Base-by-base conservation (phyloP, 2,113 vertebrate species). In the Taxidea taxus region DNA sequence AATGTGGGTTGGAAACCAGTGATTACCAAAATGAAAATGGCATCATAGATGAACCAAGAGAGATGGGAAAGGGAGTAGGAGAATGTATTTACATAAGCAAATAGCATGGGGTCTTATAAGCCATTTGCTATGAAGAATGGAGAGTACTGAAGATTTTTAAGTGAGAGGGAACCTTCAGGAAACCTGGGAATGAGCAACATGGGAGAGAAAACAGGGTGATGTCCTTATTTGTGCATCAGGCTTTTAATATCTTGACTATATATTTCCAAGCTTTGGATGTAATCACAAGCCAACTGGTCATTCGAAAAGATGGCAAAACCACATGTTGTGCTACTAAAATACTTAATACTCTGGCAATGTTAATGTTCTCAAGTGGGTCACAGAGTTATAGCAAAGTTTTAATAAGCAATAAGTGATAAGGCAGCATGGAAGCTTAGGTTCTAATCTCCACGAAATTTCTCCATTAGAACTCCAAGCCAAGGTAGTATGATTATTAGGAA, bases 41-140 rank as follows among this genome's bases (percentile, higher is more conserved):
- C 3, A 6, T 10, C 74, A 16, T 1, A 77, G 37, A 49, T 68
- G 56, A 51, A 31, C 56, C 1, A 70, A 47, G 29, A 25, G 27
- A 80, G 10, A 39, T 20, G 1, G 3, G 11, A 51, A 4, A 85
- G 8, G 29, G 68, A 68, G 6, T 9, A 15, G 44, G 64, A 58
- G n/a, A 66, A 58, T 4, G 3, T 21, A 7, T 44, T 34, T 82
- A 29, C 37, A 68, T 0, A 58, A 42, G 23, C 42, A 70, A 18
- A 18, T 18, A 56, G 11, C 3, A 7, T 3, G 20, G 37, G 56
- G 20, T 51, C 54, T 56, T 29, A 1, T 11, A 86, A 89, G 13
- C 1, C 15, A 39, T 49, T 85, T 23, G 2, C 12, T 39, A 3
- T 0, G 0, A 20, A 62, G 10, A 29, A 14, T 10, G 56, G 27